Evolutionary conservation across 2,888 invertebrate genomes (phyloP), one percentile per base, ranked within the genome.

Genomic region (Pimpla rufipes): DNA sequence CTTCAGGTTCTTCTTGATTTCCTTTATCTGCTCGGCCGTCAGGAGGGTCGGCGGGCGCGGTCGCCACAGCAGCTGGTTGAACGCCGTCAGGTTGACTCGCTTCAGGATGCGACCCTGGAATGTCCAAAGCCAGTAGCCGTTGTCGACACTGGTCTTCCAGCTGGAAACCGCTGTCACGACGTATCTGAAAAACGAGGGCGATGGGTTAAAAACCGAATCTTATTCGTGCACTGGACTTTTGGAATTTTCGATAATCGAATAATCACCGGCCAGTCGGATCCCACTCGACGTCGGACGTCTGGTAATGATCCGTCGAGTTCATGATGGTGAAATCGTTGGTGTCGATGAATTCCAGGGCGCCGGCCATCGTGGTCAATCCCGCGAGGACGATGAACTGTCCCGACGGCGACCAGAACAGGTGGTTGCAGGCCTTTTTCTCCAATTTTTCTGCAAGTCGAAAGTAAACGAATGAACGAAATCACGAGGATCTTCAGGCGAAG

Each of bases 251-350:
- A 35, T 6, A 52, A 6, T 7, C 21, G 37, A 59, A 47, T 68
- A 74, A 85, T 83, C 86, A 93, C 93, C 99, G 96, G 1, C 99
- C 99, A 2, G 99, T 99, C 0, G 99, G 99, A 94, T 99, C 99
- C 99, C 99, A 99, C 93, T 99, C 99, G 0, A 99, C 98, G 92
- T 99, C 98, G 0, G 98, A 98, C 93, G 96, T 96, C 91, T 97
- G 97, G 93, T 98, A 99, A 94, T 99, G 99, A 93, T 99, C 99
- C 0, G 97, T 97, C 11, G 97, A 96, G 90, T 97, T 97, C 97
- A 98, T 98, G n/a, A 98, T 96, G 6, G 98, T 96, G 93, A 98
- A 99, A 92, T 99, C 99, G 89, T 97, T 97, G 0, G 98, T 98
- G 91, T 99, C 99, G 64, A 99, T 96, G 93, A 99, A 99, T 93